phyloP scores from a whole-genome alignment of 2,888 invertebrate species.

The Hemistola chrysoprasaria region DNA sequence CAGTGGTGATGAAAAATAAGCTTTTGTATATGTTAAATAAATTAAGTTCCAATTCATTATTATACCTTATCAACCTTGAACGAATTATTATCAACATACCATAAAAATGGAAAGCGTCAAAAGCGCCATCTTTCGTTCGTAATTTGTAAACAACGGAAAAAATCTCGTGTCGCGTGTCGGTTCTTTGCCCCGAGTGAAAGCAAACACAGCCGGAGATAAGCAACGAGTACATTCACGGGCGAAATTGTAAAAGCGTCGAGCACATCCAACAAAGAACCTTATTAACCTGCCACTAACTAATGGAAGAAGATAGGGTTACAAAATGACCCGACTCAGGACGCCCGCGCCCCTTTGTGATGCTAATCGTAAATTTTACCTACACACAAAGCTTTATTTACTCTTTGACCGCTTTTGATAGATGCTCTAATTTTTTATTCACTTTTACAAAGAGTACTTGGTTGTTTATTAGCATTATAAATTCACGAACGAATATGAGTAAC shows the following conservation, averaged over 20 bases:
- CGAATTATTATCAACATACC: too few relatives aligned
- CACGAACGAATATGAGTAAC: too few relatives aligned
- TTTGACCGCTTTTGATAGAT: constrained; percentile 37
- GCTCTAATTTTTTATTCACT: constrained; percentile 18
- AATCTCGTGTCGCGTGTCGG: constrained; percentile 48
- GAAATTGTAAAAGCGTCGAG: constrained; percentile 68
- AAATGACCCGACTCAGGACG: constrained; percentile 48
- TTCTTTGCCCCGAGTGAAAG: constrained; percentile 56
- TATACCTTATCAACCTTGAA: too few relatives aligned
- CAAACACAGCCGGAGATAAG: constrained; percentile 70
- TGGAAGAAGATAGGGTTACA: constrained; percentile 69
- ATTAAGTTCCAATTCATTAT: too few relatives aligned
- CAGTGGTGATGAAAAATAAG: too few relatives aligned
- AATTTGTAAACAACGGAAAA: constrained; percentile 69
- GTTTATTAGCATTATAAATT: too few relatives aligned
- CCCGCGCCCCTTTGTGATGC: constrained; percentile 55
- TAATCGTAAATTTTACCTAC: constrained; percentile 52
- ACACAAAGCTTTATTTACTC: constrained; percentile 36
- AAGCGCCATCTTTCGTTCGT: constrained; percentile 50
- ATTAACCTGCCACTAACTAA: constrained; percentile 75
- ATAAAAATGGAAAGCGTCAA: constrained; percentile 13
- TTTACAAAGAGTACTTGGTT: neutral
- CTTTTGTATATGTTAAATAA: too few relatives aligned
- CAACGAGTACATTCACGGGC: constrained; percentile 71
- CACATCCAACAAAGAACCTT: constrained; percentile 68